Evolutionary conservation across 2,113 vertebrate genomes (phyloP), one percentile per base, ranked within the genome.

Genomic region (Grammomys surdaster): DNA sequence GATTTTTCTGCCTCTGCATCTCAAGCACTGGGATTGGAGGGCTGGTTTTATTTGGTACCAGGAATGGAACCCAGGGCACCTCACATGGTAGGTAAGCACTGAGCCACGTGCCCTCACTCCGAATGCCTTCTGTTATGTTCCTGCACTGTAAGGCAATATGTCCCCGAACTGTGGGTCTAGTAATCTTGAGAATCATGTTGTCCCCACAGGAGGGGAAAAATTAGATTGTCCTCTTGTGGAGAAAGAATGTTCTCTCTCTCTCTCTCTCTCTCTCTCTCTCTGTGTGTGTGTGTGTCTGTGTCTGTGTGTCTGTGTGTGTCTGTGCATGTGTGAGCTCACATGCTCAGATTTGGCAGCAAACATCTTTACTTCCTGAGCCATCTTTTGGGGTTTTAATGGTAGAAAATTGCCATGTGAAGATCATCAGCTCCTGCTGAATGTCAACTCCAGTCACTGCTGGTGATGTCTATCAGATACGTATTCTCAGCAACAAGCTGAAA

Each of bases 401-500:
- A 65, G 60, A 36, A 31, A 26, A 22, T 40, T 33, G 7, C 81
- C 48, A 1, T 1, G 40, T 28, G 70, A 76, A 63, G 76, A 58
- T 13, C 3, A 1, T 33, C 0, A 4, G 76, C 54, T 40, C 51
- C 92, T 70, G 16, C 2, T 0, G n/a, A 17, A 1, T 2, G 0
- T 87, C 1, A 43, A 11, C 63, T n/a, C 5, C 24, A 0, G 36
- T 19, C 26, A 12, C 3, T 0, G 3, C 6, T 10, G 9, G 54
- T 5, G 33, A 14, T 4, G 1, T 13, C 67, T 33, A 4, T 20
- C 3, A 40, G 1, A 12, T 40, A 19, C 5, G 6, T 0, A 0
- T 46, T 22, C 88, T 69, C 1, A 3, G 58, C 46, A 10, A 14
- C 0, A 13, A 76, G 19, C 56, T 1, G 75, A 80, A 24, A 36